These are phyloP conservation scores for Podabrus alpinus DNA, from an alignment of 2,888 invertebrate genomes.

Conservation along the genomic window DNA sequence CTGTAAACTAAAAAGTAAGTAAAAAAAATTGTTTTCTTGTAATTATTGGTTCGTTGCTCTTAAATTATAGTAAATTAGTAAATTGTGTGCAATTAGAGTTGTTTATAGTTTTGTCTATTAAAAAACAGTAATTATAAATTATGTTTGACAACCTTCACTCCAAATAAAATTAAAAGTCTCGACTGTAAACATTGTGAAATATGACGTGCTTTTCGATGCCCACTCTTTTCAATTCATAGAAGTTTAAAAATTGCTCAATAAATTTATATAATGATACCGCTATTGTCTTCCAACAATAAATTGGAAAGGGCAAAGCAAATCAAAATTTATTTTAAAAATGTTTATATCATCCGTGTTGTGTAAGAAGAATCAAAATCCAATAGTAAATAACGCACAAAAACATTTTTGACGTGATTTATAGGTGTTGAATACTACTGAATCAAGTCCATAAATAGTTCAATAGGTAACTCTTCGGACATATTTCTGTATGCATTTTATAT, in stretches of 20 bases:
- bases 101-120: neutral
- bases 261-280: neutral
- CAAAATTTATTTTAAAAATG: neutral
- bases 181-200: neutral
- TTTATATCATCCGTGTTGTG: neutral
- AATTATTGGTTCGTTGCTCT: neutral
- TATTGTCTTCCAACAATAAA: neutral
- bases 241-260: neutral
- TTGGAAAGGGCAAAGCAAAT: neutral
- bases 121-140: neutral
- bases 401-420: slow-evolving; percentile 23
- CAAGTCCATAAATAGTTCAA: slow-evolving; percentile 33
- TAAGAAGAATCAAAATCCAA: slow-evolving; percentile 15
- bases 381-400: slow-evolving; percentile 27
- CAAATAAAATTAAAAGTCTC: neutral
- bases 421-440: slow-evolving; percentile 20
- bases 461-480: slow-evolving; percentile 32
- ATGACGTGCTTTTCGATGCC: neutral
- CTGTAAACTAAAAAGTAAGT: too few relatives aligned
- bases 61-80: neutral
- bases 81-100: neutral
- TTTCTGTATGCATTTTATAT: slow-evolving; percentile 36
- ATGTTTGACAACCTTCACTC: neutral
- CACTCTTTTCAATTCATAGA: neutral
- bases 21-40: too few relatives aligned